Conservation (phyloP, 2,888 invertebrate species). For the Cerceris rybyensis region DNA sequence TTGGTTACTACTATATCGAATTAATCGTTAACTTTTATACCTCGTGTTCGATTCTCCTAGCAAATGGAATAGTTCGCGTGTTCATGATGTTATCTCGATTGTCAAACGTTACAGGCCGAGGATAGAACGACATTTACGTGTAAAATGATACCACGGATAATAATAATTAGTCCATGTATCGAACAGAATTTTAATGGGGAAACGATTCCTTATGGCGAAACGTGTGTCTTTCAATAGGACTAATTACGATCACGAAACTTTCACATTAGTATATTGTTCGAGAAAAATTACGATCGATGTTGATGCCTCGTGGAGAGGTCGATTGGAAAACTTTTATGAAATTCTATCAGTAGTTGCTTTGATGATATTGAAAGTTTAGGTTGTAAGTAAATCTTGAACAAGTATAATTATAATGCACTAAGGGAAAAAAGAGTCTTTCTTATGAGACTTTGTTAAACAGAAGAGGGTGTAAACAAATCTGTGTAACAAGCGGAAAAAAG, state of each 20-base stretch:
- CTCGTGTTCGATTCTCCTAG: constrained; percentile 15
- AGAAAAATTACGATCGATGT: neutral
- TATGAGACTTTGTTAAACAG: too few relatives aligned
- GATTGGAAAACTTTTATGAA: too few relatives aligned
- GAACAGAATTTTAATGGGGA: neutral
- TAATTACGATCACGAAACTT: neutral
- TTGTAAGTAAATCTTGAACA: too few relatives aligned
- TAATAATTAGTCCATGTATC: neutral
- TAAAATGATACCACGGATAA: neutral
- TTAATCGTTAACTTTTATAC: constrained; percentile 29
- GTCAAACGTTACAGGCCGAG: neutral
- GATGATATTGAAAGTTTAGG: too few relatives aligned
- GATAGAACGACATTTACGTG: constrained; percentile 7
- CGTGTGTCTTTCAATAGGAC: neutral
- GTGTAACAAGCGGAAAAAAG: too few relatives aligned
- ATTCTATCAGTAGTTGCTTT: too few relatives aligned
- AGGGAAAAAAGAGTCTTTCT: too few relatives aligned
- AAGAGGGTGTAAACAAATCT: too few relatives aligned
- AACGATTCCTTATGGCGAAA: neutral
- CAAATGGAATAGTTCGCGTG: constrained; percentile 23
- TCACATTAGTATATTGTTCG: too few relatives aligned
- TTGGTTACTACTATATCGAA: constrained; percentile 11
- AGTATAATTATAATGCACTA: too few relatives aligned
- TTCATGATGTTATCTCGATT: constrained; percentile 6
- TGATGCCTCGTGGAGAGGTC: neutral